These are phyloP conservation scores for Irena cyanogastra DNA, from an alignment of 2,113 vertebrate genomes.

Conservation along the genomic window DNA sequence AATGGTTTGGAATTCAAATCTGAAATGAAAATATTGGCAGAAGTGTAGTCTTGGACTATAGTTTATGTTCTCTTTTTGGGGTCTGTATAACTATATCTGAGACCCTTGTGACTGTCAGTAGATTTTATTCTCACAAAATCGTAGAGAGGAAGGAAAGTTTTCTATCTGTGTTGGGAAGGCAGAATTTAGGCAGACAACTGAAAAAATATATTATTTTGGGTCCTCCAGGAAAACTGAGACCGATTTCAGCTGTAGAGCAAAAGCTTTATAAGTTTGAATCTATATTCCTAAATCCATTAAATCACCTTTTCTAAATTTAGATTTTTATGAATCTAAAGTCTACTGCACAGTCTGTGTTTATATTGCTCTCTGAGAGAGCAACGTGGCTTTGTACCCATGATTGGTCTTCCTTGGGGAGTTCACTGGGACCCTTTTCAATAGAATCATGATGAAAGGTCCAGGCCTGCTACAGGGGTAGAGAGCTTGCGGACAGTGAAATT, in stretches of 20 bases:
- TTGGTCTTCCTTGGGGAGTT: not conserved
- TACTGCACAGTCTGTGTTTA: not conserved
- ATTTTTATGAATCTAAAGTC: not conserved
- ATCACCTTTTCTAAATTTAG: not conserved
- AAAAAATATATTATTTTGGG: not conserved
- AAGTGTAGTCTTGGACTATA: not conserved
- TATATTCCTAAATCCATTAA: not conserved
- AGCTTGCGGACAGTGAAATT: not conserved
- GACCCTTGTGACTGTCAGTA: not conserved
- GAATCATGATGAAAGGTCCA: rapidly evolving
- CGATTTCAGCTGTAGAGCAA: not conserved
- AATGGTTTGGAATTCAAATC: not conserved
- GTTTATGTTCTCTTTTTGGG: not conserved
- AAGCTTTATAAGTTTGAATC: not conserved
- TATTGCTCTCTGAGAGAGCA: not conserved
- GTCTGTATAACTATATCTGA: not conserved
- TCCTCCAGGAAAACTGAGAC: not conserved
- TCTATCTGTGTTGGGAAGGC: not conserved
- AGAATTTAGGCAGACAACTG: not conserved
- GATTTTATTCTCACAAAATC: not conserved
- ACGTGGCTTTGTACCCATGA: not conserved
- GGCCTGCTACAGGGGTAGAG: not conserved
- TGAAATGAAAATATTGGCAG: not conserved
- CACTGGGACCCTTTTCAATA: not conserved
- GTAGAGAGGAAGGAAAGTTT: not conserved